phyloP scores from a whole-genome alignment of 2,797 vertebrate species.

The Semaprochilodus insignis region DNA sequence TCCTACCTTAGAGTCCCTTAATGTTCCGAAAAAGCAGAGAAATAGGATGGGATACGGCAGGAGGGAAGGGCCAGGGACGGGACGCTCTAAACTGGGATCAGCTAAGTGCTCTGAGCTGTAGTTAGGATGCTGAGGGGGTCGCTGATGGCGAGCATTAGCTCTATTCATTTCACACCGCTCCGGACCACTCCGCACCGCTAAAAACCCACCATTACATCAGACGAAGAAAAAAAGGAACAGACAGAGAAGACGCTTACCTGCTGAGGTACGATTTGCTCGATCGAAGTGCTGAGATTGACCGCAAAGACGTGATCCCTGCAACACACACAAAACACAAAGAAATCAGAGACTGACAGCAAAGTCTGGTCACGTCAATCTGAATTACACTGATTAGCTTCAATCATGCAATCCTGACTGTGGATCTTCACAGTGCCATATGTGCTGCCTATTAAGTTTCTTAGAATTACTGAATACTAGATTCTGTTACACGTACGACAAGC shows the following conservation, averaged over 20 bases:
- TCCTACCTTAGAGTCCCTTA: slow-evolving; percentile 42
- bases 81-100: background rate
- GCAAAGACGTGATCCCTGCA: slow-evolving; percentile 93
- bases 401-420: slow-evolving; percentile 47
- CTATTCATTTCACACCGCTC: slow-evolving; percentile 40
- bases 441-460: too few species aligned
- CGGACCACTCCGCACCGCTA: slow-evolving; percentile 14
- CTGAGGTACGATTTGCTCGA: slow-evolving; percentile 84
- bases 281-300: slow-evolving; percentile 83
- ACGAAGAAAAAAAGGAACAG: background rate
- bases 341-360: slow-evolving; percentile 23
- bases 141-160: slow-evolving; percentile 38
- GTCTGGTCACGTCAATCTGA: slow-evolving; percentile 45
- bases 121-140: slow-evolving; percentile 21
- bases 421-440: background rate
- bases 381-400: slow-evolving; percentile 59
- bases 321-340: slow-evolving; percentile 42
- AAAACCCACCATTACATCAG: slow-evolving; percentile 28
- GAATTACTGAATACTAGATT: too few species aligned
- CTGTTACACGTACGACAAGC: too few species aligned
- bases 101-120: slow-evolving; percentile 38
- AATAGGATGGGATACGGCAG: slow-evolving; percentile 38
- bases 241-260: slow-evolving; percentile 78
- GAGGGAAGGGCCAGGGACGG: slow-evolving; percentile 11
- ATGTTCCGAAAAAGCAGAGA: slow-evolving; percentile 40